Conservation (phyloP, 2,113 vertebrate genomes). For the Rhinolophus ferrumequinum region DNA sequence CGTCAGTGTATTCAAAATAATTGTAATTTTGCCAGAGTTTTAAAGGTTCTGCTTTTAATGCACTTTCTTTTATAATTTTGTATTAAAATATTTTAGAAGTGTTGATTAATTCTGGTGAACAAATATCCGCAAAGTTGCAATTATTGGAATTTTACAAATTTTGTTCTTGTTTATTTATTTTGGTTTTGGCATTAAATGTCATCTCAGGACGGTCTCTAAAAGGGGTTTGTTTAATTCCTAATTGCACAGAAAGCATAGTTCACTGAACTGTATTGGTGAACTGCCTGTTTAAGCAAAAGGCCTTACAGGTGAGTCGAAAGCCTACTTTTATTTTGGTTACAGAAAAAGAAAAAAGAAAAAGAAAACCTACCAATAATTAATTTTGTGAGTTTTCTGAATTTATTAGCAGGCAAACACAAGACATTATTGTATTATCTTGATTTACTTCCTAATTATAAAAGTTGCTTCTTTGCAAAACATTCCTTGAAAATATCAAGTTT, state of each 20-base stretch:
- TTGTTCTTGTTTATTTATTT: conserved; percentile 73
- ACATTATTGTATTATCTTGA: not conserved
- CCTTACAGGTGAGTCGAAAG: conserved; percentile 3
- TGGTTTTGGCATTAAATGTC: conserved; percentile 65
- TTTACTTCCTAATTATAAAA: conserved; percentile 27
- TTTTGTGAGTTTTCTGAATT: conserved; percentile 30
- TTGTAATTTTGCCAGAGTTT: conserved; percentile 63
- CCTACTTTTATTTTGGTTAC: conserved; percentile 50
- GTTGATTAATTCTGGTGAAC: conserved; percentile 66
- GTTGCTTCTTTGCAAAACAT: conserved; percentile 60
- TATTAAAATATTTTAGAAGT: conserved; percentile 74
- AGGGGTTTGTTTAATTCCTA: conserved; percentile 21
- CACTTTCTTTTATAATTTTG: conserved; percentile 79
- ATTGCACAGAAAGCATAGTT: not conserved
- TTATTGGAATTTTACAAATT: conserved; percentile 50
- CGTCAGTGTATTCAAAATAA: not conserved
- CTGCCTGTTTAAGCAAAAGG: not conserved
- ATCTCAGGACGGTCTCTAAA: conserved; percentile 65
- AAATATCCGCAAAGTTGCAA: conserved; percentile 59
- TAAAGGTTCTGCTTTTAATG: conserved; percentile 70
- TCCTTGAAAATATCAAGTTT: conserved; percentile 17
- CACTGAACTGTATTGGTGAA: not conserved
- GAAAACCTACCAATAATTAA: not conserved
- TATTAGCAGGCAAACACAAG: not conserved
- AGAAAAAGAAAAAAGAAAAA: conserved; percentile 8